Conservation (phyloP, 2,797 vertebrate species). For the Scarus forsteni region DNA sequence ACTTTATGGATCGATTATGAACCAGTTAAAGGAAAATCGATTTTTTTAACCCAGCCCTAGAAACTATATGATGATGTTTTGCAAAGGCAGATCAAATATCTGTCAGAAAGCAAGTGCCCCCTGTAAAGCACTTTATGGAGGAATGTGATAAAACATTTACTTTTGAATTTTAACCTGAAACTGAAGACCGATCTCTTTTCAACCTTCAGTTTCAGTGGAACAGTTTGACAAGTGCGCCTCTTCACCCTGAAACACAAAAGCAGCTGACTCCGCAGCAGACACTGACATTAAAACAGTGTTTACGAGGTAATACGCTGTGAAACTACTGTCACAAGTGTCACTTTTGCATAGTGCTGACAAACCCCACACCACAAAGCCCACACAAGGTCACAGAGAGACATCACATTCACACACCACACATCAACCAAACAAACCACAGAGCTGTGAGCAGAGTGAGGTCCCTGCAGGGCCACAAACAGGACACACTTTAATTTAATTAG, state of each 20-base stretch:
- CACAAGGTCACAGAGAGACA: constrained; percentile 44
- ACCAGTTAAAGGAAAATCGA: no score
- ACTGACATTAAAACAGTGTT: neutral
- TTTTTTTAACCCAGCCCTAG: no score
- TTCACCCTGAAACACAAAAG: neutral
- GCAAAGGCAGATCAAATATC: no score
- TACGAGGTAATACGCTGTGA: constrained; percentile 19
- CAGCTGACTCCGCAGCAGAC: neutral
- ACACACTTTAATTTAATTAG: constrained; percentile 60
- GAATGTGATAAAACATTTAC: neutral
- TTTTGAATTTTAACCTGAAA: neutral
- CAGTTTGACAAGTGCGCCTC: neutral
- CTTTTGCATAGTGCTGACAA: constrained; percentile 44
- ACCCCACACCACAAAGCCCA: constrained; percentile 27
- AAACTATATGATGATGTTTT: no score
- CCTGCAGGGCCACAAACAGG: constrained; percentile 36
- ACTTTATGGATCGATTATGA: no score
- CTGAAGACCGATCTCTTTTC: neutral
- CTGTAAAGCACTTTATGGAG: no score
- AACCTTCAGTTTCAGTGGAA: neutral
- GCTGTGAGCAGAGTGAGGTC: constrained; percentile 30
- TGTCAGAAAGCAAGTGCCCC: no score
- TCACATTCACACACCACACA: constrained; percentile 15
- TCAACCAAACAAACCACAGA: constrained; percentile 33
- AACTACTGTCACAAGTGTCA: constrained; percentile 16